Percentiles rank a stretch among this genome's conserved stretches.
Conservation (phyloP, 2,113 vertebrate genomes). For the Leptocoma aspasia region DNA sequence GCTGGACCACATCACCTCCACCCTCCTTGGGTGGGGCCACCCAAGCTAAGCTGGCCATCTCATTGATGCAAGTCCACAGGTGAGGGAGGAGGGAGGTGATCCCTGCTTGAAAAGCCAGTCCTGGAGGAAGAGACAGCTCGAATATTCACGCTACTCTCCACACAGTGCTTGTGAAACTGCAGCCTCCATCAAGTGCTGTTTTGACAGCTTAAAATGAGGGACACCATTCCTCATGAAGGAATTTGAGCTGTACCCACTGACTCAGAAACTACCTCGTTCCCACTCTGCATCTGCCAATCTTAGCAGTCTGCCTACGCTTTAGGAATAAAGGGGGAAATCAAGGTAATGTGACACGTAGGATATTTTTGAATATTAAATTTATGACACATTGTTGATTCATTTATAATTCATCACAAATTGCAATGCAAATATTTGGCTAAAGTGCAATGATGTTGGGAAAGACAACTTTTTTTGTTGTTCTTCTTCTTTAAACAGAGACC, state of each 20-base stretch:
- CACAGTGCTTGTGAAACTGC: not conserved
- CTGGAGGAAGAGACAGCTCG: not conserved
- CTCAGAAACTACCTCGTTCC: not conserved
- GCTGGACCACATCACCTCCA: not conserved
- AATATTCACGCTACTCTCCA: not conserved
- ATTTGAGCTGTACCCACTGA: not conserved
- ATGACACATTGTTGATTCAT: not conserved
- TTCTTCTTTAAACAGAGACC: not conserved
- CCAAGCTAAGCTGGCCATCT: not conserved
- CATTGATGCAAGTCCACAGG: accelerated
- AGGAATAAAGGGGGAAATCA: not conserved
- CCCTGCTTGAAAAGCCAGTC: not conserved
- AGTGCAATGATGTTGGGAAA: not conserved
- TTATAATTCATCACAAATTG: not conserved
- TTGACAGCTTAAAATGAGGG: not conserved
- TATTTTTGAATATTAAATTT: not conserved
- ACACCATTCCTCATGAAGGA: not conserved
- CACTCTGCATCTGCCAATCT: not conserved
- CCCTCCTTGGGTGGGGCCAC: not conserved
- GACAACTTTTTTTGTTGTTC: not conserved
- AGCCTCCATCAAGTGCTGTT: not conserved
- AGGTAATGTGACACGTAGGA: not conserved
- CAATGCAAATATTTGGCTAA: not conserved
- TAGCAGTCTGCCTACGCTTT: not conserved
- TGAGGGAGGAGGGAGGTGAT: not conserved